Evolutionary conservation across 2,113 vertebrate species (phyloP).

Genomic region (Empidonax traillii): DNA sequence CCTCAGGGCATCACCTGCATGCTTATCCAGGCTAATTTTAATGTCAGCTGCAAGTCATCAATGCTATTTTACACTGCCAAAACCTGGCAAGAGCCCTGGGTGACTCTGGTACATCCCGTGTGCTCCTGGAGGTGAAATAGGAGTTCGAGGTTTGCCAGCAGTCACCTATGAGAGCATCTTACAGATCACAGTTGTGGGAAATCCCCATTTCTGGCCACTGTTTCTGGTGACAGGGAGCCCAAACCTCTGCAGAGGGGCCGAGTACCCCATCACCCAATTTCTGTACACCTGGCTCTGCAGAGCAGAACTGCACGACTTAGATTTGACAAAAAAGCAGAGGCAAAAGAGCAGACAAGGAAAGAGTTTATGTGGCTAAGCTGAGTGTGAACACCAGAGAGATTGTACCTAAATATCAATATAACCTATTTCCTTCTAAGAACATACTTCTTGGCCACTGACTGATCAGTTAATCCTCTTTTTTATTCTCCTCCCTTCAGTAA

Average conservation of each 20-base stretch:
- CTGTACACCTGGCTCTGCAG: background rate
- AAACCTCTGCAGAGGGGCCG: background rate
- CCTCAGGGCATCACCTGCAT: background rate
- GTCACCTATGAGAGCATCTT: background rate
- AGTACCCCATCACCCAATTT: accelerated
- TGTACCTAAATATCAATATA: conserved; percentile 11
- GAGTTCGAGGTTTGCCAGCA: background rate
- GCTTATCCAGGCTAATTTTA: background rate
- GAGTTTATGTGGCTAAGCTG: background rate
- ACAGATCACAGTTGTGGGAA: background rate
- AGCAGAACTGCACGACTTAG: background rate
- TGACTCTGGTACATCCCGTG: accelerated
- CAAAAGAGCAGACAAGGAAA: background rate
- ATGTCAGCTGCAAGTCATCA: background rate
- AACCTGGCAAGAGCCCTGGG: background rate
- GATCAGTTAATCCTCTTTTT: conserved; percentile 47
- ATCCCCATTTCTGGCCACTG: background rate
- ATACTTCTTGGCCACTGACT: conserved; percentile 11
- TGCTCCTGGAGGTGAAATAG: background rate
- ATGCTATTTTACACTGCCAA: background rate
- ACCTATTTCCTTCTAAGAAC: background rate
- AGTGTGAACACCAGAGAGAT: background rate
- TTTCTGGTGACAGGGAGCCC: background rate
- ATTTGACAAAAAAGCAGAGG: background rate
- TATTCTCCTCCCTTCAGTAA: background rate